A percentile compares a stretch with the other conserved stretches of the same genome.
phyloP scores from a whole-genome alignment of 2,113 vertebrate species.

The Sinocyclocheilus anshuiensis region DNA sequence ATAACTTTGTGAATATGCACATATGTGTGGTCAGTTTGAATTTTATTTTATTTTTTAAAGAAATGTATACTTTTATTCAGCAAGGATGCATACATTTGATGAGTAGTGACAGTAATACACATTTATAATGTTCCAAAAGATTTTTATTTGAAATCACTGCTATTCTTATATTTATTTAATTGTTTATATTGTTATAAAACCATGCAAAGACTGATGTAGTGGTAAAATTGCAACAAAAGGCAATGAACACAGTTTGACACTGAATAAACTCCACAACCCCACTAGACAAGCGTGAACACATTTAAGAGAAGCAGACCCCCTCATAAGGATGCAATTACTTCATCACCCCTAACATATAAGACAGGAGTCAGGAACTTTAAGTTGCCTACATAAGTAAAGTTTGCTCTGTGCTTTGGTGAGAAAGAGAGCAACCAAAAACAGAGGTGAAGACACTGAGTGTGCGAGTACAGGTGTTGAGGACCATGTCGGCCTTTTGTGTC shows the following conservation, averaged over 20 bases:
- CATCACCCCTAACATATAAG: constrained; percentile 28
- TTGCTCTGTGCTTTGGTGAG: constrained; percentile 46
- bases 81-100: not conserved
- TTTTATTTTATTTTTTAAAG: no score
- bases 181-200: not conserved
- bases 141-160: not conserved
- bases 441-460: constrained; percentile 35
- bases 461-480: constrained; percentile 41
- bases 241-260: not conserved
- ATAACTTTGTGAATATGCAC: no score
- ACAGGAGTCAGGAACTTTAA: constrained; percentile 45
- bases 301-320: not conserved
- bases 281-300: not conserved
- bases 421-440: constrained; percentile 43
- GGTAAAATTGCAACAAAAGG: not conserved
- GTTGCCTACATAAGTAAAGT: constrained; percentile 32
- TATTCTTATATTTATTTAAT: not conserved
- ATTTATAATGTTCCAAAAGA: not conserved
- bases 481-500: constrained; percentile 57
- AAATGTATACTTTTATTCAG: not conserved
- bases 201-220: no score
- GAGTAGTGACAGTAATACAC: not conserved
- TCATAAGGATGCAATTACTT: constrained; percentile 26
- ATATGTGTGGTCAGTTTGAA: no score
- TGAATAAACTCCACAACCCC: not conserved